Evolutionary conservation across 2,797 vertebrate genomes (phyloP).

Genomic region (Enteromius treurensis): DNA sequence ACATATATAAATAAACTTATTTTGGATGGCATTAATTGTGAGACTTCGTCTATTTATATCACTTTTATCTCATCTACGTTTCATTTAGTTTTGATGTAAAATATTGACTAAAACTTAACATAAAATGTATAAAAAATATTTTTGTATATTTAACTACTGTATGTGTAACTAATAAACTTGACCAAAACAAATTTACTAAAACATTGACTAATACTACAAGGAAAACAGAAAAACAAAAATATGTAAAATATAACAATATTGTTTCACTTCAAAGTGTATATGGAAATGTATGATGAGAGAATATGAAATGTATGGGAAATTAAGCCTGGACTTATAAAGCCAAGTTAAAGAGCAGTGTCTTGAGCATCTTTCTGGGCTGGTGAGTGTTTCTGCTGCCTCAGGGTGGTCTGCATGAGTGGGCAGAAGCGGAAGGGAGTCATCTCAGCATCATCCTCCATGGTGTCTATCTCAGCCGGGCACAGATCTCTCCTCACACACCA

Average conservation of each 20-base stretch:
- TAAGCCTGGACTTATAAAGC: not conserved
- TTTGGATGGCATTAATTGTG: no score
- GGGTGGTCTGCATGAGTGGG: not conserved
- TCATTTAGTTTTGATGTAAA: not conserved
- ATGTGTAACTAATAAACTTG: not conserved
- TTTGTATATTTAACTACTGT: not conserved
- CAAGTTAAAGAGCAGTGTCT: not conserved
- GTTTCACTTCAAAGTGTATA: not conserved
- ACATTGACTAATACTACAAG: not conserved
- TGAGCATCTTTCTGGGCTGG: not conserved
- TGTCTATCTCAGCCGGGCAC: not conserved
- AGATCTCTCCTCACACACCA: constrained; percentile 18
- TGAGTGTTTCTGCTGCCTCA: not conserved
- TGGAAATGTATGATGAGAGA: not conserved
- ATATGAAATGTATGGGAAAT: not conserved
- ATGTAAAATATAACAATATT: not conserved
- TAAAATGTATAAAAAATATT: not conserved
- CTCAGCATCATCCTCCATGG: constrained; percentile 12
- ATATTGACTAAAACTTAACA: not conserved
- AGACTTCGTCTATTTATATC: no score
- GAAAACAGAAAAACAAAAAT: not conserved
- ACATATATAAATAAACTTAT: no score
- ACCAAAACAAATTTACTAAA: not conserved
- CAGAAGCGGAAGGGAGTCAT: constrained; percentile 17
- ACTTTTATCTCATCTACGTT: not conserved